phyloP scores from a whole-genome alignment of 23 tunicate genomes.

The Aplidium turbinatum region DNA sequence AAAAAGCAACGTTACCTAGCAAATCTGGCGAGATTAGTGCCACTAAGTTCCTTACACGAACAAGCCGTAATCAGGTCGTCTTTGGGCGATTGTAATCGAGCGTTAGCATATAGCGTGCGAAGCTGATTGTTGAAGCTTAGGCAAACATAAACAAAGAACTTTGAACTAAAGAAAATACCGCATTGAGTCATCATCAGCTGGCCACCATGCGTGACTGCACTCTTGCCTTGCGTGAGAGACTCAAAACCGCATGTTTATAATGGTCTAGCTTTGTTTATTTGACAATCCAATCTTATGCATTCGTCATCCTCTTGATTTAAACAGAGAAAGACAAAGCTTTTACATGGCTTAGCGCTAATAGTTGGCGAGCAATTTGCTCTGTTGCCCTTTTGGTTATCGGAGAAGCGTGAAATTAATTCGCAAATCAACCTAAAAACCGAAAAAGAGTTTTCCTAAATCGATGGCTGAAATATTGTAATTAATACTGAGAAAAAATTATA shows the following conservation, averaged over 20 bases:
- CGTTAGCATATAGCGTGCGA: not conserved
- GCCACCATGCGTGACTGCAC: not conserved
- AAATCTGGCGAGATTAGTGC: not conserved
- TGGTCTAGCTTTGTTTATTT: not conserved
- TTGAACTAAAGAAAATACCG: not conserved
- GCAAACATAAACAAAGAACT: not conserved
- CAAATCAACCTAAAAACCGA: too few species aligned
- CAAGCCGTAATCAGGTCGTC: not conserved
- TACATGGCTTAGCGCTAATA: too few species aligned
- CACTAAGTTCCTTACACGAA: not conserved
- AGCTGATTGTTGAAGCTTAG: not conserved
- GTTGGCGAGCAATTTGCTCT: too few species aligned
- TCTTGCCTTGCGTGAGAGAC: conserved; percentile 15
- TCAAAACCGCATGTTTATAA: not conserved
- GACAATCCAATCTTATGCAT: too few species aligned
- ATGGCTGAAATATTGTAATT: too few species aligned
- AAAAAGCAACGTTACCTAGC: not conserved
- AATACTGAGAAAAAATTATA: too few species aligned
- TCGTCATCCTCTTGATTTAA: too few species aligned
- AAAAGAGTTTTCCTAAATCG: too few species aligned
- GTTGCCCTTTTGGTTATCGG: too few species aligned
- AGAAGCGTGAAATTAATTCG: too few species aligned
- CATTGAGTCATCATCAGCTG: too few species aligned
- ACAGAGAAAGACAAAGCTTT: too few species aligned
- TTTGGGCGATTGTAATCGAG: not conserved